These are phyloP conservation scores for Phymorhynchus buccinoides DNA, from an alignment of 1,140 invertebrate genomes.

Conservation along the genomic window DNA sequence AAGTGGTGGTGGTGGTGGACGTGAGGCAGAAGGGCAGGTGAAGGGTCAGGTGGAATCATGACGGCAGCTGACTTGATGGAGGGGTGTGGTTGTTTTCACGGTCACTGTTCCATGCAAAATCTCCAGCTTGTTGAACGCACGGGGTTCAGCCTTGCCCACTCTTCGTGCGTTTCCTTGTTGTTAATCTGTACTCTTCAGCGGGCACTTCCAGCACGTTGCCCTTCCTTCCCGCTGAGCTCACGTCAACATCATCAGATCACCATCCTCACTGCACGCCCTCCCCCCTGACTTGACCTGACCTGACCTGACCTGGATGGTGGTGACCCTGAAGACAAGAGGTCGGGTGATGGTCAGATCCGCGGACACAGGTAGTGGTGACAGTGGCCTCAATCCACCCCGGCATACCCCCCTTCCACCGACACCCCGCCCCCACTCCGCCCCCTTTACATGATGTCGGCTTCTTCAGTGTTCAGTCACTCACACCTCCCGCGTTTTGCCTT, in stretches of 20 bases:
- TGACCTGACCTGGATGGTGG: not conserved
- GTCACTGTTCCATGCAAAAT: not conserved
- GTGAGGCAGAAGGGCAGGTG: not conserved
- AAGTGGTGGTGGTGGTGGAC: not conserved
- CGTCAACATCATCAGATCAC: not conserved
- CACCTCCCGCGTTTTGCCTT: not conserved
- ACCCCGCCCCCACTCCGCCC: not conserved
- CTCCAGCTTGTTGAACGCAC: not conserved
- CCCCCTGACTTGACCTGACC: no score
- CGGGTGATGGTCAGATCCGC: not conserved
- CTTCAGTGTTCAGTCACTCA: not conserved
- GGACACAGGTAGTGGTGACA: not conserved
- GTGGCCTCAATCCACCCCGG: not conserved
- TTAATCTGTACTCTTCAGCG: no score
- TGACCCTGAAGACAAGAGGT: not conserved
- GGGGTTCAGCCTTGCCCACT: no score
- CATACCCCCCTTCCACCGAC: not conserved
- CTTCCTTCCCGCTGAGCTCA: not conserved
- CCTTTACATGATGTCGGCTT: not conserved
- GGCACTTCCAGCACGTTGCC: not conserved
- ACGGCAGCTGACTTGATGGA: not conserved
- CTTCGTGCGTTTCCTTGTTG: no score
- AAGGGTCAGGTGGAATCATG: constrained; percentile 23
- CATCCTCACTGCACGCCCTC: not conserved
- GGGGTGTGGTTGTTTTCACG: not conserved